Evolutionary conservation across 1,140 invertebrate genomes (phyloP), one percentile per base, ranked within the genome.

Genomic region (Drosophila gunungcola): DNA sequence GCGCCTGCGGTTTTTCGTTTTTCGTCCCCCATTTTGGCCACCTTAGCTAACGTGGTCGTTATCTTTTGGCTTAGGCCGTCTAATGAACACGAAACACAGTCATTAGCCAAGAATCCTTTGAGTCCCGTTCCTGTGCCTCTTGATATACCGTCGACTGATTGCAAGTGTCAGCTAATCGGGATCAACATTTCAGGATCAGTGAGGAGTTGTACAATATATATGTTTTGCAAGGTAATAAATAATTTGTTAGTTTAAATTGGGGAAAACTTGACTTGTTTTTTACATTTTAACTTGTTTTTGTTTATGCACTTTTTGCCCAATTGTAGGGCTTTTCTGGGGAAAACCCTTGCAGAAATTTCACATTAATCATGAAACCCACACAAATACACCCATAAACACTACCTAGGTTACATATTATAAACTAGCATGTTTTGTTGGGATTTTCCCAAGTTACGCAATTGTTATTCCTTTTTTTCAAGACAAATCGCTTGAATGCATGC

Each of bases 81-180:
- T 74, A 74, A 65, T 75, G 60, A 75, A 64, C 72, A 68, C 36
- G 36, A 16, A 58, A 43, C 49, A 52, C 27, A 16, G 12, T 43
- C 42, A 34, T 34, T 39, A 56, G 65, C 29, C 63, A 43, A 16
- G 27, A 29, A 36, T 56, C 29, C 72, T 52, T 65, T 52, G 48
- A 53, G 46, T 32, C 36, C 16, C 27, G 45, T 51, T 32, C 36
- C 16, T 34, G 45, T 43, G 48, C 53, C 57, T 62, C 57, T 48
- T 53, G 57, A 74, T 51, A 55, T 41, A 6, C 57, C 70, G 43
- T 43, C 45, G 13, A 64, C 21, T 49, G 36, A 56, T 48, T 56
- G 29, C 16, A 13, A 42, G 29, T 56, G 36, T 41, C 52, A 36
- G 7, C 64, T 7, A 39, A 39, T n/a, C 16, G 42, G 11, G 25